phyloP scores from a whole-genome alignment of 2,113 vertebrate species.

The Clinocottus analis region DNA sequence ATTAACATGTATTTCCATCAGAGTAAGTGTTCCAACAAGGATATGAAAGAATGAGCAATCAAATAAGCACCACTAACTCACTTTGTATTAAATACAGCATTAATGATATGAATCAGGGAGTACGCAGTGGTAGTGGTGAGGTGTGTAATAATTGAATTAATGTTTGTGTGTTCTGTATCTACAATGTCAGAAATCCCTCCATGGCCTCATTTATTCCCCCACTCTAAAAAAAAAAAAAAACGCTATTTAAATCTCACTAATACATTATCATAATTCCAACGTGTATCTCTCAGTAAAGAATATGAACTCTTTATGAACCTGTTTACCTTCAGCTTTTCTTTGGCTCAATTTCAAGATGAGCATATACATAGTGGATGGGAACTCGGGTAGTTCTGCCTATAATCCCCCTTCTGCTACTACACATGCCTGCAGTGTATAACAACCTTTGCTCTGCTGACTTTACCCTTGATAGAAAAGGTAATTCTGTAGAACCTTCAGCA shows the following conservation, averaged over 20 bases:
- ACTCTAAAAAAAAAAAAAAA: not conserved
- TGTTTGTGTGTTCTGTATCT: not conserved
- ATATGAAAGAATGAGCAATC: not conserved
- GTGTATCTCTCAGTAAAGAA: slow-evolving; percentile 27
- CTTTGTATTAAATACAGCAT: slow-evolving; percentile 6
- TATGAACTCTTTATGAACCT: slow-evolving; percentile 50
- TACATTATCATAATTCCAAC: slow-evolving; percentile 32
- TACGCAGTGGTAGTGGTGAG: not conserved
- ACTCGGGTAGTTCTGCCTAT: slow-evolving; percentile 17
- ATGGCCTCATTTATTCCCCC: slow-evolving; percentile 28
- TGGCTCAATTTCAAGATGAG: slow-evolving; percentile 45
- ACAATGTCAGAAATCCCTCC: slow-evolving; percentile 19
- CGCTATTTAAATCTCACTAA: slow-evolving; percentile 24
- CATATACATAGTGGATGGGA: slow-evolving; percentile 27
- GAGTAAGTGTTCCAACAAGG: not conserved
- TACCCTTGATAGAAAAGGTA: slow-evolving; percentile 25
- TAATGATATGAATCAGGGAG: slow-evolving; percentile 6
- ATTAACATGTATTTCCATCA: not conserved
- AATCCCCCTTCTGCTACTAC: slow-evolving; percentile 15
- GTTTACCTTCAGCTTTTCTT: slow-evolving; percentile 39
- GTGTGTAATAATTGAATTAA: slow-evolving; percentile 20
- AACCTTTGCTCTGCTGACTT: slow-evolving; percentile 34
- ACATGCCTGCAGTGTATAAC: slow-evolving; percentile 18
- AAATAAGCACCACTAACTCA: not conserved
- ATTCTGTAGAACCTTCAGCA: slow-evolving; percentile 4